phyloP scores from a whole-genome alignment of 2,888 invertebrate species.

The Gymnosoma rotundatum region DNA sequence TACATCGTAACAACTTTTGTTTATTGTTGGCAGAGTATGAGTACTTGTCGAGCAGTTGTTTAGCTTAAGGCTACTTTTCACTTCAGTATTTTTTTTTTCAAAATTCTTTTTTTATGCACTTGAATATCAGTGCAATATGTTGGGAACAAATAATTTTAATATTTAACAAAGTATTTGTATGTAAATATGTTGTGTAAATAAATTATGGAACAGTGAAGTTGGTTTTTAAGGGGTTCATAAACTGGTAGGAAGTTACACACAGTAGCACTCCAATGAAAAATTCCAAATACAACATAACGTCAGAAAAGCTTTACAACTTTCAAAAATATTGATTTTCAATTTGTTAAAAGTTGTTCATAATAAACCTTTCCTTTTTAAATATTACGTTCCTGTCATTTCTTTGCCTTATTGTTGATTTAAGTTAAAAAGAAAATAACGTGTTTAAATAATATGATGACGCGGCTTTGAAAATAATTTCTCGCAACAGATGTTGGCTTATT shows the following conservation, averaged over 20 bases:
- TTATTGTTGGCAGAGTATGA: conserved; percentile 14
- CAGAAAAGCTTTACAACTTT: neutral
- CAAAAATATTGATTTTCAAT: neutral
- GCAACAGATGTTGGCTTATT: conserved; percentile 83
- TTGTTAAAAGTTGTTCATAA: neutral
- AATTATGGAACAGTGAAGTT: conserved; percentile 10
- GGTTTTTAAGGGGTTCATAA: neutral
- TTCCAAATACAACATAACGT: neutral
- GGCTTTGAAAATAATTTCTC: conserved; percentile 82
- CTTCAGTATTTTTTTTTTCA: conserved; percentile 25
- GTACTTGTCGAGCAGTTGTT: conserved; percentile 50
- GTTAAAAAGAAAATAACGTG: conserved; percentile 60
- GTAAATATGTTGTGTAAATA: conserved; percentile 20
- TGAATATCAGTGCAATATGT: too few relatives aligned
- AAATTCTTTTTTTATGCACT: neutral
- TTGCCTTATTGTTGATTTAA: conserved; percentile 5
- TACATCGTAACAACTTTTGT: conserved; percentile 29
- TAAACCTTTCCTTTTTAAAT: neutral
- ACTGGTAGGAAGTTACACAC: neutral
- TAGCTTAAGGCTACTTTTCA: conserved; percentile 53
- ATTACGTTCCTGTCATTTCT: neutral
- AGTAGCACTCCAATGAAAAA: neutral
- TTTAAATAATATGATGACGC: conserved; percentile 82
- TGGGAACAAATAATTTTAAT: neutral
- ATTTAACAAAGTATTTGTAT: conserved; percentile 3